These are phyloP conservation scores for Polia nebulosa DNA, from an alignment of 2,888 invertebrate genomes.

Conservation along the genomic window DNA sequence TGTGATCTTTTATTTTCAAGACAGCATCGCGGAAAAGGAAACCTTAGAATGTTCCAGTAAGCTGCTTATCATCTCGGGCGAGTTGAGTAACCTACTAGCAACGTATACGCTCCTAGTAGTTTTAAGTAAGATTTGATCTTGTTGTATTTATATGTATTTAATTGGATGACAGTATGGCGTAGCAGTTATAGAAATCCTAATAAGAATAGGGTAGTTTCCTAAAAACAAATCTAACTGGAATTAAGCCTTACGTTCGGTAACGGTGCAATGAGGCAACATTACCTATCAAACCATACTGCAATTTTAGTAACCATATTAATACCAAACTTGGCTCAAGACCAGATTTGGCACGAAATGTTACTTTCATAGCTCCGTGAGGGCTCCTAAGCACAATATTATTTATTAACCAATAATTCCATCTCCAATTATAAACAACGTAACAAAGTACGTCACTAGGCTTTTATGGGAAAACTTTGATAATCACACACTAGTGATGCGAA, in stretches of 20 bases:
- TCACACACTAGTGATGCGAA: conserved; percentile 59
- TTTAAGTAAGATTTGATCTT: conserved; percentile 10
- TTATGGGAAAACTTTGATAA: conserved; percentile 58
- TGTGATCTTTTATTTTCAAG: conserved; percentile 29
- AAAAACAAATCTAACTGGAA: no score
- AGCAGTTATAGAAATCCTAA: background rate
- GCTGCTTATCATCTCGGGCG: conserved; percentile 31
- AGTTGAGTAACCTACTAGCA: conserved; percentile 18
- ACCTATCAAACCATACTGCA: conserved; percentile 29
- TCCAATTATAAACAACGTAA: conserved; percentile 42
- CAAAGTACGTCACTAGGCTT: conserved; percentile 21
- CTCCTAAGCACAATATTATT: conserved; percentile 38
- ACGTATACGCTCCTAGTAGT: conserved; percentile 27
- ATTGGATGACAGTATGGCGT: background rate
- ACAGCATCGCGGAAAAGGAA: conserved; percentile 21
- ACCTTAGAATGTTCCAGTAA: conserved; percentile 23
- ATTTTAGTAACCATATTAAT: conserved; percentile 43
- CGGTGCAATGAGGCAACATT: background rate
- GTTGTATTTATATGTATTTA: background rate
- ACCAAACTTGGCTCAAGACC: conserved; percentile 48
- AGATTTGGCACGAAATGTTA: conserved; percentile 39
- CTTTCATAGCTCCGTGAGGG: conserved; percentile 42
- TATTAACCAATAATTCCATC: conserved; percentile 39
- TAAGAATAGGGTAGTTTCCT: no score
- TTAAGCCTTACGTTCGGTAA: background rate